Base-by-base conservation (phyloP, 2,797 vertebrate genomes). In the Gymnocypris eckloni region DNA sequence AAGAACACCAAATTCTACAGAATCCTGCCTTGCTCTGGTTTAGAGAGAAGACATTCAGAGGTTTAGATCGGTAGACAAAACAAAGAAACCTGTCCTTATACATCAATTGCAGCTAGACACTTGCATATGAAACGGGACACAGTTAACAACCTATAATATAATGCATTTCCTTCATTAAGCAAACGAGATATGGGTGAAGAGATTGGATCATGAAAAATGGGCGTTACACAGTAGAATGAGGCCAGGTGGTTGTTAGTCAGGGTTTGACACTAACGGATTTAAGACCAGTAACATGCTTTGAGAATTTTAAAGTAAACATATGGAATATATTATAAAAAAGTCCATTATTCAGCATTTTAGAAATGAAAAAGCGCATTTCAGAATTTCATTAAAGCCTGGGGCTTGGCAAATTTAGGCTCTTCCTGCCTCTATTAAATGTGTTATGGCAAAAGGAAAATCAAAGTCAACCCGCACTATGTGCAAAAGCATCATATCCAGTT, bases 401-500 rank as follows among this genome's bases (percentile, higher is more conserved):
- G 43, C 33, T 18, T 67, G 72, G n/a, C 33, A 28, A 75, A 70
- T 28, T 54, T 41, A 77, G 28, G 20, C 18, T 25, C 39, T 61
- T 12, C 8, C 52, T 5, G 7, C 10, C 82, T 52, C n/a, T 76
- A 18, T 83, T 18, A 76, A 77, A 67, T 39, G 20, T 76, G 28
- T 15, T 39, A 64, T 18, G 7, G 52, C 16, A 41, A 16, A 15
- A 66, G 20, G 4, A 83, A 66, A 52, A 52, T 73, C 25, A 33
- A 67, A 70, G n/a, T 33, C 45, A 78, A 54, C 33, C 37, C 69
- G 45, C 37, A 67, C 13, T 28, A 69, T 6, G 45, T 67, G 22
- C 15, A 84, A 78, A 78, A 67, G 41, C n/a, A 56, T 84, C 37
- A 84, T 22, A 77, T 69, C 13, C 61, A 84, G 64, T 45, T 69